Base-by-base conservation (phyloP, 2,113 vertebrate species). In the Marmota monax region DNA sequence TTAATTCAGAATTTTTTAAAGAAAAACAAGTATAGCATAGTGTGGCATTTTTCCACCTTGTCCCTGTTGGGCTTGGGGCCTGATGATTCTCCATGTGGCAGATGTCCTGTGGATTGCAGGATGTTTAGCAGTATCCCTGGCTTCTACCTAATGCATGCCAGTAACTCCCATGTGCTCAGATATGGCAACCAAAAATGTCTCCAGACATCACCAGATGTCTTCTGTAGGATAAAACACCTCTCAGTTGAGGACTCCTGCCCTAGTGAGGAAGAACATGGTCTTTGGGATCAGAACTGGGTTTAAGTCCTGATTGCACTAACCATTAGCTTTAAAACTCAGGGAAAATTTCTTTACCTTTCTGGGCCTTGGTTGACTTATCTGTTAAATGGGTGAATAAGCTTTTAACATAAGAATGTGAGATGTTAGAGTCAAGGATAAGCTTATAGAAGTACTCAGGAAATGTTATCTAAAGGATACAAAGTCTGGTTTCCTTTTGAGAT, bases 321-420 rank as follows among this genome's bases (percentile, higher is more conserved):
- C 22, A n/a, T 65, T 73, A 92, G 29, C 61, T 76, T 70, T 83
- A 88, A 92, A 84, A 94, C 16, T 16, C 58, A 88, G 67, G 51
- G 34, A 34, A 79, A 76, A 72, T 90, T 34, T 48, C 16, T 89
- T 92, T 88, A 45, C 25, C 34, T 89, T 80, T 56, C 77, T 61
- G 27, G 61, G 13, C 27, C 25, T 85, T 45, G 12, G 48, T 48
- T 80, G 88, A 56, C 78, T 86, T 58, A 58, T 79, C 67, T 65
- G 14, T 83, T 39, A 85, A 70, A 70, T 94, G 29, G 32, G 39
- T 84, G 34, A 90, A 13, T 80, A 73, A 61, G 10, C 87, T 29
- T 7, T n/a, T 84, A 17, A 14, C n/a, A 8, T 83, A 48, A 92
- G 29, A 25, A 25, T 42, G 1, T 48, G 53, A 74, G 45, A 73